A percentile compares a stretch with the other conserved stretches of the same genome.
These are phyloP conservation scores for Cyprinodon tularosa DNA, from an alignment of 2,113 vertebrate species.

Conservation along the genomic window DNA sequence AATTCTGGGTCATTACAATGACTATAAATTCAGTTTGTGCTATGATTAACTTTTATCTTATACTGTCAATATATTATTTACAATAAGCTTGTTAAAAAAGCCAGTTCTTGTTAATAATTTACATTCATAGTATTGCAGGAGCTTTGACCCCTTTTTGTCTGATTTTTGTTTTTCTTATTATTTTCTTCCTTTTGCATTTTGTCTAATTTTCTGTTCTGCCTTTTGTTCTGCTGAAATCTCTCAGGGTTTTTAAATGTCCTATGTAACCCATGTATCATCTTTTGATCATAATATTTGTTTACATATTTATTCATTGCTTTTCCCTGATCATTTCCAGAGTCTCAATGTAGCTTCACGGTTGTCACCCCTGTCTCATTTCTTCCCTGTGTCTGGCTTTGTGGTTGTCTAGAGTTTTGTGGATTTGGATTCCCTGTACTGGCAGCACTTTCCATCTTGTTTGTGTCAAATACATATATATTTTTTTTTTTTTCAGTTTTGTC, in stretches of 20 bases:
- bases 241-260: background rate
- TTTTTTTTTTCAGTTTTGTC: background rate
- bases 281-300: background rate
- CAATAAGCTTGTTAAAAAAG: too few species aligned
- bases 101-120: too few species aligned
- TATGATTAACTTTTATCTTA: too few species aligned
- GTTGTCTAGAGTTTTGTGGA: background rate
- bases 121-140: background rate
- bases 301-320: background rate
- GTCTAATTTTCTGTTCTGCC: background rate
- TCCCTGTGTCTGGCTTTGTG: background rate
- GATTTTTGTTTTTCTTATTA: background rate
- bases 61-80: too few species aligned
- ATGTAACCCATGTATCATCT: background rate
- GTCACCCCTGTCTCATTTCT: background rate
- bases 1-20: too few species aligned
- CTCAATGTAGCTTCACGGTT: background rate
- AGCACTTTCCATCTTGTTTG: background rate
- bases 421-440: background rate
- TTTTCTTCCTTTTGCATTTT: background rate
- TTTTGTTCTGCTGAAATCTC: background rate
- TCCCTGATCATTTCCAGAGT: background rate
- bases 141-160: background rate
- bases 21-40: too few species aligned
- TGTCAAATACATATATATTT: background rate